A percentile compares a stretch with the other conserved stretches of the same genome.
phyloP scores from a whole-genome alignment of 2,113 vertebrate genomes.

The Cacatua alba region DNA sequence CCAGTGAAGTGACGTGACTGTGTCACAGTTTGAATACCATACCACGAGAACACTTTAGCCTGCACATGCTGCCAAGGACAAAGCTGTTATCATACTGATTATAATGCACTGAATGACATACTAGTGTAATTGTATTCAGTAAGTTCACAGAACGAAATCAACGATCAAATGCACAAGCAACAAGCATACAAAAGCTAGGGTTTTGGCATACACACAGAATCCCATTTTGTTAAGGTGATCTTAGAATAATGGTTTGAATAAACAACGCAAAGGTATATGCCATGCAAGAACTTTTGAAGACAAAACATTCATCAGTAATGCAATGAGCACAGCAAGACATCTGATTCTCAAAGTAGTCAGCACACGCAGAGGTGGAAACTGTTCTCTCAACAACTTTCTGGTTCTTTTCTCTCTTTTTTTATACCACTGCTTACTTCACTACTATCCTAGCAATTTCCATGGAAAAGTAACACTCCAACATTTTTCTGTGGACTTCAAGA shows the following conservation, averaged over 20 bases:
- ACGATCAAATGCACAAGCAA: background rate
- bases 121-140: background rate
- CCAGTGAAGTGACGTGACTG: background rate
- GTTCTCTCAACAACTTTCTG: background rate
- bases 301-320: background rate
- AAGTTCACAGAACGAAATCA: background rate
- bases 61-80: background rate
- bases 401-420: background rate
- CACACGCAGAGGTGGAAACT: background rate
- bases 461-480: background rate
- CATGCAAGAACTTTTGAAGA: background rate
- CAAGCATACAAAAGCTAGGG: background rate
- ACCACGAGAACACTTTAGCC: background rate
- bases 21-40: background rate
- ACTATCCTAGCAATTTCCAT: background rate
- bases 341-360: background rate
- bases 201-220: background rate
- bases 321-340: background rate
- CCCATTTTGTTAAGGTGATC: background rate
- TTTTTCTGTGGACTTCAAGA: background rate
- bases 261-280: background rate
- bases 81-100: conserved; percentile 4
- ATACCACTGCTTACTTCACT: background rate
- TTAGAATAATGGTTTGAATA: background rate
- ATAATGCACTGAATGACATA: background rate